These are phyloP conservation scores for Petrocephalus schoutedeni DNA, from an alignment of 2,797 vertebrate genomes.

Conservation along the genomic window DNA sequence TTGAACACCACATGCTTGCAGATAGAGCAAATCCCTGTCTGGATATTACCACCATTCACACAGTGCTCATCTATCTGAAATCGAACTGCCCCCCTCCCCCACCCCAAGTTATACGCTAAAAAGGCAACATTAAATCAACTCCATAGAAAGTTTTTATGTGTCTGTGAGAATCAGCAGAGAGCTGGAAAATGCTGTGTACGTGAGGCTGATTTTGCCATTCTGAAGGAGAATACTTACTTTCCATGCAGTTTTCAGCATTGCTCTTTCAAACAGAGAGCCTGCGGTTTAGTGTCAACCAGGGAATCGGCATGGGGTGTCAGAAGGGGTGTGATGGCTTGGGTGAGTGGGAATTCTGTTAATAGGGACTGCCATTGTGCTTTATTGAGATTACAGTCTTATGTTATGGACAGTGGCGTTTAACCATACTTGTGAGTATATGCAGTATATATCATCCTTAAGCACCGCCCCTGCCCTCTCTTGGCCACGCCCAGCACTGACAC, in stretches of 20 bases:
- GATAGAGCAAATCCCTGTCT: not conserved
- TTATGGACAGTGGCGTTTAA: not conserved
- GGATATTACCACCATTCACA: not conserved
- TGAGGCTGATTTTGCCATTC: not conserved
- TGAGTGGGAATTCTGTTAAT: not conserved
- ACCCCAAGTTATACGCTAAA: not conserved
- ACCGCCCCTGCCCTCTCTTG: no score
- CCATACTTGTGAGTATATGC: not conserved
- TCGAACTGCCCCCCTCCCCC: not conserved
- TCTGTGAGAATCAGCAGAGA: not conserved
- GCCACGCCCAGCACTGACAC: not conserved
- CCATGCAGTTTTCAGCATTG: not conserved
- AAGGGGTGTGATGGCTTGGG: not conserved
- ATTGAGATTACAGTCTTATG: not conserved
- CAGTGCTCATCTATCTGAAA: not conserved
- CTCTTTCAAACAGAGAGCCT: not conserved
- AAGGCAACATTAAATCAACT: not conserved
- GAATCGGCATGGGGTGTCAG: not conserved
- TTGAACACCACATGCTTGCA: not conserved
- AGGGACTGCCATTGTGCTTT: not conserved
- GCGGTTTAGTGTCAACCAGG: not conserved
- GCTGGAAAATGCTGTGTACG: not conserved
- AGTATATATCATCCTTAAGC: not conserved
- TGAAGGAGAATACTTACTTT: conserved; percentile 14
- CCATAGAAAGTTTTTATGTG: not conserved